These are phyloP conservation scores for Notodonta dromedarius DNA, from an alignment of 2,888 invertebrate genomes.

Conservation along the genomic window DNA sequence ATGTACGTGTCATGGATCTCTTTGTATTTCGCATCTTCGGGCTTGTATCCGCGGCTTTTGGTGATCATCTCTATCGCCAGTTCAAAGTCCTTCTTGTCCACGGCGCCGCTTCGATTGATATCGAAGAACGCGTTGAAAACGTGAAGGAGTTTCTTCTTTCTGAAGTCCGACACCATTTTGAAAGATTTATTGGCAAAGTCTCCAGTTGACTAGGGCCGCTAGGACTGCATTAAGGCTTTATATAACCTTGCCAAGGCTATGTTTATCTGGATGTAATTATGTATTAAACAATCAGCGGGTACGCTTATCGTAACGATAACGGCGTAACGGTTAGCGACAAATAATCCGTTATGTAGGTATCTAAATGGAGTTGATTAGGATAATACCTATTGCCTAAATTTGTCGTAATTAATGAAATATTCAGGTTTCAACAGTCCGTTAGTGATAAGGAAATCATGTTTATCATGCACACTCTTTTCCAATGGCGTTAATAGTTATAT, in stretches of 20 bases:
- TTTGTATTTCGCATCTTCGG: constrained; percentile 88
- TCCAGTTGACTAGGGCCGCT: neutral
- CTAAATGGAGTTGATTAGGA: neutral
- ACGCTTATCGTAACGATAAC: constrained; percentile 31
- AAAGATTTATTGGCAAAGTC: constrained; percentile 1
- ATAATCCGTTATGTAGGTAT: constrained; percentile 3
- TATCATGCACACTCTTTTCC: too few relatives aligned
- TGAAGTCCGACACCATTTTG: constrained; percentile 91
- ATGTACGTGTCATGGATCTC: constrained; percentile 89
- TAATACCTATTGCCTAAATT: neutral
- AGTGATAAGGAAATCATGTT: too few relatives aligned
- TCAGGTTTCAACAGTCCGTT: too few relatives aligned
- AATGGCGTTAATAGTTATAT: too few relatives aligned
- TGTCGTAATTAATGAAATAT: neutral
- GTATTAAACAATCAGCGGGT: constrained; percentile 17
- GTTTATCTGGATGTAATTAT: constrained; percentile 26
- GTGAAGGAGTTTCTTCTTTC: constrained; percentile 93
- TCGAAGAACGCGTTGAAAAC: constrained; percentile 95
- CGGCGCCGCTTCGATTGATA: constrained; percentile 93
- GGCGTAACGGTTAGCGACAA: constrained; percentile 19
- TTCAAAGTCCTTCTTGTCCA: constrained; percentile 95
- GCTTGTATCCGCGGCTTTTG: constrained; percentile 90
- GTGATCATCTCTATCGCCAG: constrained; percentile 93
- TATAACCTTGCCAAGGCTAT: constrained; percentile 33
- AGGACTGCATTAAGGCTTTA: constrained; percentile 24